These are phyloP conservation scores for Acanthosepion esculentum DNA, from an alignment of 2,888 invertebrate species.

Conservation along the genomic window DNA sequence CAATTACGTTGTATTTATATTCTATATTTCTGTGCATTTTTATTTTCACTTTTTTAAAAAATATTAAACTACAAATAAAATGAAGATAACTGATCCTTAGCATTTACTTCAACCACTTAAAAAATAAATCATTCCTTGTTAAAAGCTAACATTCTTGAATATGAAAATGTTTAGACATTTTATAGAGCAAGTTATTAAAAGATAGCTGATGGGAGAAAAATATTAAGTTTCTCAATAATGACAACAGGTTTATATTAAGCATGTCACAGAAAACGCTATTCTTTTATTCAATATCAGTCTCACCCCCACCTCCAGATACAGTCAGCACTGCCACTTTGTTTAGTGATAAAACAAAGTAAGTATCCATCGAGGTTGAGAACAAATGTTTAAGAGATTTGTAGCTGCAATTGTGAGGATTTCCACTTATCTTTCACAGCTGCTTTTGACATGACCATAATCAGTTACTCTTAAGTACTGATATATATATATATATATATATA, in stretches of 20 bases:
- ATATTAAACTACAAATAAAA: too few species aligned
- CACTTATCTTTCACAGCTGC: not conserved
- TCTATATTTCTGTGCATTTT: too few species aligned
- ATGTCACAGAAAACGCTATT: not conserved
- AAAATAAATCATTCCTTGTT: too few species aligned
- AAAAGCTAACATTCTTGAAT: too few species aligned
- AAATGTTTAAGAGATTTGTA: not conserved
- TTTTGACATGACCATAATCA: not conserved
- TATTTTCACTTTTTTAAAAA: too few species aligned
- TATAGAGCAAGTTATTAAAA: not conserved
- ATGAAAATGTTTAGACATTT: too few species aligned
- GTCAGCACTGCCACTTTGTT: not conserved
- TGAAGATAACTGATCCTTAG: too few species aligned
- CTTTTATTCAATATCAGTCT: not conserved
- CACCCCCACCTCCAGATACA: not conserved
- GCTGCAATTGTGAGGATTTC: not conserved
- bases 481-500: not conserved
- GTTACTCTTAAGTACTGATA: not conserved
- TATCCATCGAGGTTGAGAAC: not conserved
- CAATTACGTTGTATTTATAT: too few species aligned
- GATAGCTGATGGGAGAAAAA: not conserved
- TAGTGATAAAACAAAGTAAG: not conserved
- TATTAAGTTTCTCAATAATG: not conserved
- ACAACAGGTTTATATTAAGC: not conserved
- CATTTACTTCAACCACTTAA: too few species aligned